Conservation (phyloP, 1,140 invertebrate species). For the Acromyrmex heyeri region DNA sequence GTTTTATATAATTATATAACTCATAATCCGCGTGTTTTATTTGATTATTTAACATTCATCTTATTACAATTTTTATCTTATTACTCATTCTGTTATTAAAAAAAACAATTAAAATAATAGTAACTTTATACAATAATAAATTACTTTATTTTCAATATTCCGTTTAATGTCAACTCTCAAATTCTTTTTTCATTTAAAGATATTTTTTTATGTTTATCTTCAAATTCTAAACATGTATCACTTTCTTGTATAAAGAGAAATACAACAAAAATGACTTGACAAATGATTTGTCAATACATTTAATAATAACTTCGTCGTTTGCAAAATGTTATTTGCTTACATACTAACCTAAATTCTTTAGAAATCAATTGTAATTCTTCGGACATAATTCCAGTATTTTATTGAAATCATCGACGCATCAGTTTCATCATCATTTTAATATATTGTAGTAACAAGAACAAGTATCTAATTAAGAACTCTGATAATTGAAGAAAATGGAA, state of each 20-base stretch:
- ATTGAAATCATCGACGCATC: neutral
- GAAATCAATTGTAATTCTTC: slow-evolving; percentile 9
- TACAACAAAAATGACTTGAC: neutral
- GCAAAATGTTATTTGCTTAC: slow-evolving; percentile 4
- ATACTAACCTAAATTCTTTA: slow-evolving; percentile 22
- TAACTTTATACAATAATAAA: neutral
- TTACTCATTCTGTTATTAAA: neutral
- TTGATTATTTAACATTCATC: neutral
- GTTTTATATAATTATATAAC: neutral
- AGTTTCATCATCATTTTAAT: neutral
- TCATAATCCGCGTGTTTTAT: neutral
- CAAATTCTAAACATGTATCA: neutral
- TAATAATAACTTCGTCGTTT: neutral
- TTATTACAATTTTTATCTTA: neutral
- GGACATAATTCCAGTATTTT: slow-evolving; percentile 7
- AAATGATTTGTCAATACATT: neutral
- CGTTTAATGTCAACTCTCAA: neutral
- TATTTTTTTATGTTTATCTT: neutral
- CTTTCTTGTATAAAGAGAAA: neutral
- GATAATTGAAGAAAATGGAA: slow-evolving; percentile 16
- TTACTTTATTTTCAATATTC: neutral
- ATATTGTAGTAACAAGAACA: neutral
- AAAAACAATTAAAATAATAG: neutral
- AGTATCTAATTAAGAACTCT: neutral
- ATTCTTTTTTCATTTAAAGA: neutral